Percentiles rank a stretch among this genome's conserved stretches.
phyloP scores from a whole-genome alignment of 2,888 invertebrate species.

The Eucriotettix oculatus region DNA sequence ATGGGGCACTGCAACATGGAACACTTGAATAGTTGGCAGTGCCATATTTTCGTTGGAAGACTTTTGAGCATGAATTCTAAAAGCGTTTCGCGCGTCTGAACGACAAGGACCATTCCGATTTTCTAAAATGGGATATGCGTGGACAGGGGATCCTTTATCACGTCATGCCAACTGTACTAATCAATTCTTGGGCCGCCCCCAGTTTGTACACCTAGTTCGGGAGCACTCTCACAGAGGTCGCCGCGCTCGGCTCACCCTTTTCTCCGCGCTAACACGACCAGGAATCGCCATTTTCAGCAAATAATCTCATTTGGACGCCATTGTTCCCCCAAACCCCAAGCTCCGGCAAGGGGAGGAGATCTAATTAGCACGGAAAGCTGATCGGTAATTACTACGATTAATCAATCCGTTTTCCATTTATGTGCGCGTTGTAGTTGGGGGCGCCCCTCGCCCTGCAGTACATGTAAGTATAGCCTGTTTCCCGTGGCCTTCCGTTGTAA shows the following conservation, averaged over 20 bases:
- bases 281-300: constrained; percentile 28
- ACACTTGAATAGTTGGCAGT: no score
- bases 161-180: not conserved
- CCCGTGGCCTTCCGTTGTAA: not conserved
- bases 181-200: constrained; percentile 1
- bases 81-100: no score
- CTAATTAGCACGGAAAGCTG: constrained; percentile 23
- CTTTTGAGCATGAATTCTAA: no score
- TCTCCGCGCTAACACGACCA: constrained; percentile 1
- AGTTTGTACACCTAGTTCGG: not conserved
- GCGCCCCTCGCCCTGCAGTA: constrained; percentile 1
- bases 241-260: constrained; percentile 1
- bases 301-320: constrained; percentile 28
- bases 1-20: no score
- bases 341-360: constrained; percentile 11
- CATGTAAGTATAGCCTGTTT: not conserved
- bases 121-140: no score
- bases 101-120: no score
- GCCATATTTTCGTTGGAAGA: no score
- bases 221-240: not conserved
- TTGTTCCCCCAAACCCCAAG: constrained; percentile 6
- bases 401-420: constrained; percentile 33
- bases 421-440: constrained; percentile 15
- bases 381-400: constrained; percentile 39
- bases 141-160: not conserved